Evolutionary conservation across 2,888 invertebrate species (phyloP).

Genomic region (Pimpla rufipes): DNA sequence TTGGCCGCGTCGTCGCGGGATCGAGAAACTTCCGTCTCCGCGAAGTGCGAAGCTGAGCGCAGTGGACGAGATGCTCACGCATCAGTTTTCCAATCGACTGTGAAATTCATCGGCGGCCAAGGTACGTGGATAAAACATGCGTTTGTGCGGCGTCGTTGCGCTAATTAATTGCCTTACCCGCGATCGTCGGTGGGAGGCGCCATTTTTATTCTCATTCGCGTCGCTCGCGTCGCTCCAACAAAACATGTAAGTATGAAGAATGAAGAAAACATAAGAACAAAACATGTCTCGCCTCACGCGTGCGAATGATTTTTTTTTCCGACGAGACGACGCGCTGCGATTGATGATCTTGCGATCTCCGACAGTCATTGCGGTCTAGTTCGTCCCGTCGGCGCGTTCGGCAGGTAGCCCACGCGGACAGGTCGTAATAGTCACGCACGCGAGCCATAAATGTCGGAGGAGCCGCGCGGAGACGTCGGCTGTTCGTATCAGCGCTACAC

Average conservation of each 20-base stretch:
- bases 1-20: too few relatives aligned
- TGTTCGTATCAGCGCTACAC: neutral
- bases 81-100: slow-evolving; percentile 60
- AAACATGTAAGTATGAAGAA: too few relatives aligned
- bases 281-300: slow-evolving; percentile 22
- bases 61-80: slow-evolving; percentile 43
- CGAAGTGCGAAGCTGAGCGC: slow-evolving; percentile 11
- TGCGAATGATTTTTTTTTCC: slow-evolving; percentile 20
- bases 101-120: slow-evolving; percentile 53
- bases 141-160: slow-evolving; percentile 35
- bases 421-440: slow-evolving; percentile 35
- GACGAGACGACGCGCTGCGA: neutral
- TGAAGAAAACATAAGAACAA: neutral
- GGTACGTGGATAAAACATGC: neutral
- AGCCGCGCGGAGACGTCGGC: neutral
- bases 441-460: slow-evolving; percentile 32
- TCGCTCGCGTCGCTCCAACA: too few relatives aligned
- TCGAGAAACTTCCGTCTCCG: neutral
- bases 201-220: slow-evolving; percentile 12
- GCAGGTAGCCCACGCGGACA: slow-evolving; percentile 43
- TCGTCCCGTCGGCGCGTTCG: neutral
- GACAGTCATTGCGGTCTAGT: slow-evolving; percentile 43
- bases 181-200: neutral
- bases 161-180: slow-evolving; percentile 59
- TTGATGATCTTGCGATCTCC: slow-evolving; percentile 33